Percentiles rank a stretch among this genome's conserved stretches.
These are phyloP conservation scores for Capreolus pygargus DNA, from an alignment of 2,113 vertebrate genomes.

Conservation along the genomic window DNA sequence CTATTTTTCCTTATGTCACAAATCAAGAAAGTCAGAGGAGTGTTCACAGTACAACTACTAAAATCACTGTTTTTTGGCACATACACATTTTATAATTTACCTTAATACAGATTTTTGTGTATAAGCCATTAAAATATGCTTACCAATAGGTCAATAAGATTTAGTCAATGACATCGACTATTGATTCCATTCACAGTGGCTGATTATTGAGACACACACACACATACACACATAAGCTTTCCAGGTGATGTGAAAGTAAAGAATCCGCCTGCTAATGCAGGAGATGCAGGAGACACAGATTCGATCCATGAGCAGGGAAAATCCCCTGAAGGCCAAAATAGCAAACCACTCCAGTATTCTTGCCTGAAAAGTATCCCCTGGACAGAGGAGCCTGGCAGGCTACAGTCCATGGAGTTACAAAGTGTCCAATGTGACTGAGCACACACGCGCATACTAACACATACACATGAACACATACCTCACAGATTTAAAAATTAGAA, in stretches of 20 bases:
- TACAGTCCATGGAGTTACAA: background rate
- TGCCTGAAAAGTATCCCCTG: background rate
- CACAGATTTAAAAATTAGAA: background rate
- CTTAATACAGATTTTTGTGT: background rate
- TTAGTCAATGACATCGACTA: background rate
- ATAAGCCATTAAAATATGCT: background rate
- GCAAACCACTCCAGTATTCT: background rate
- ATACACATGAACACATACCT: background rate
- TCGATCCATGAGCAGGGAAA: background rate
- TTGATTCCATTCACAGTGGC: background rate
- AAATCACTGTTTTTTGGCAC: background rate
- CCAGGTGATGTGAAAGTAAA: background rate
- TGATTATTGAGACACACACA: background rate
- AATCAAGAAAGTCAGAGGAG: background rate
- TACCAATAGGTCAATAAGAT: background rate
- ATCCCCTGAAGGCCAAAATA: background rate
- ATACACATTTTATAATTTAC: background rate
- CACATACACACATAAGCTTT: background rate
- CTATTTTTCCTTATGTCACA: background rate
- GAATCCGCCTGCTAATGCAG: background rate
- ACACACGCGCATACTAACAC: fast-evolving
- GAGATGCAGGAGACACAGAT: background rate
- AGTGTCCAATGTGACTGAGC: background rate
- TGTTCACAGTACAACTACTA: background rate
- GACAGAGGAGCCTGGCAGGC: background rate